These are phyloP conservation scores for Enteromius viviparus DNA, from an alignment of 2,797 vertebrate genomes.

Conservation along the genomic window DNA sequence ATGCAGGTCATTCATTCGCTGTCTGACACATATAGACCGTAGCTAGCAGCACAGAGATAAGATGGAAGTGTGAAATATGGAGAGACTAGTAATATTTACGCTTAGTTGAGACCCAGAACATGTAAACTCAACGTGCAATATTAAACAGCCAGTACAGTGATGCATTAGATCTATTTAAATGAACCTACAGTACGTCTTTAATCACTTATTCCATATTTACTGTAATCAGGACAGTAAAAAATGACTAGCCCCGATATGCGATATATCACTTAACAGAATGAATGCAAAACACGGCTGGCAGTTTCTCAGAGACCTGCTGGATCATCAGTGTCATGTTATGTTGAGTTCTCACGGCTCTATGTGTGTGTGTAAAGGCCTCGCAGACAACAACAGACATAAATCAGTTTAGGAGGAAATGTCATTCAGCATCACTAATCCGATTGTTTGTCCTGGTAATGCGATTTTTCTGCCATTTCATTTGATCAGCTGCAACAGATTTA, in stretches of 20 bases:
- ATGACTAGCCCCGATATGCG: not conserved
- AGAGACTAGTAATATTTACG: not conserved
- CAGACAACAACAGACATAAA: constrained; percentile 52
- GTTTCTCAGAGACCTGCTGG: constrained; percentile 1
- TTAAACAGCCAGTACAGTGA: constrained; percentile 1
- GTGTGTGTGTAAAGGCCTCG: not conserved
- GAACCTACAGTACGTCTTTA: not conserved
- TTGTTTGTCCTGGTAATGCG: constrained; percentile 72
- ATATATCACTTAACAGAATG: constrained; percentile 23
- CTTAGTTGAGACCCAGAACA: not conserved
- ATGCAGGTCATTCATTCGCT: not conserved
- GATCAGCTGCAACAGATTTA: constrained; percentile 70
- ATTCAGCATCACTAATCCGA: constrained; percentile 71
- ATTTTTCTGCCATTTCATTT: constrained; percentile 75
- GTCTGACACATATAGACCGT: not conserved
- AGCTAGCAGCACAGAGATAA: not conserved
- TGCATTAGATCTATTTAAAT: constrained; percentile 6
- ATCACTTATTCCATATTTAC: not conserved
- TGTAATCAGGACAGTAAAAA: constrained; percentile 15
- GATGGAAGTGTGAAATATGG: not conserved
- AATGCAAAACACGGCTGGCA: not conserved
- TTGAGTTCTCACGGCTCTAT: constrained; percentile 13
- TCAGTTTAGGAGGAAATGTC: constrained; percentile 64
- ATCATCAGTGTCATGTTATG: not conserved
- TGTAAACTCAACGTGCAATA: constrained; percentile 8